A percentile compares a stretch with the other conserved stretches of the same genome.
phyloP scores from a whole-genome alignment of 2,888 invertebrate genomes.

The Caenorhabditis becei region DNA sequence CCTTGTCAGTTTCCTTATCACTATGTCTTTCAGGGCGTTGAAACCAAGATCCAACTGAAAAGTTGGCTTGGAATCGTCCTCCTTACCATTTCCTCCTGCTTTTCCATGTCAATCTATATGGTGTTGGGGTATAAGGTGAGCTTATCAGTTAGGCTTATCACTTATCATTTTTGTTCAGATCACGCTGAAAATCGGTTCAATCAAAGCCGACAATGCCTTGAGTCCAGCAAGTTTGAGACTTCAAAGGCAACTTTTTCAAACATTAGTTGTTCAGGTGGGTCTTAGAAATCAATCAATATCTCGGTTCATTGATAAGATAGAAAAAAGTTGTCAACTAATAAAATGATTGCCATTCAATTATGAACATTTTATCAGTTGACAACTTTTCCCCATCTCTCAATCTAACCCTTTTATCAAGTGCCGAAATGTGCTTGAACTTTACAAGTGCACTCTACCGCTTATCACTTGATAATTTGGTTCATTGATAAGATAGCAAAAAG shows the following conservation, averaged over 20 bases:
- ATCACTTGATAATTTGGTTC: too few species aligned
- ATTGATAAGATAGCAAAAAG: too few species aligned
- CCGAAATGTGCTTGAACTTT: too few species aligned
- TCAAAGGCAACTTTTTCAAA: conserved; percentile 27
- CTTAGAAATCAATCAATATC: not conserved
- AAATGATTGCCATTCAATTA: too few species aligned
- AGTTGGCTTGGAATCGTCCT: conserved; percentile 41
- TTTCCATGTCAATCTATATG: conserved; percentile 30
- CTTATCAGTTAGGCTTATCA: too few species aligned
- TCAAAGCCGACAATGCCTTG: conserved; percentile 9
- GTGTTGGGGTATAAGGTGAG: conserved; percentile 25
- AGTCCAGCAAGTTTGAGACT: conserved; percentile 14
- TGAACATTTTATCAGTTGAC: too few species aligned
- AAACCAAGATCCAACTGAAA: conserved; percentile 7
- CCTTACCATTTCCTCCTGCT: conserved; percentile 19
- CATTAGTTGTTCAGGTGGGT: conserved; percentile 26
- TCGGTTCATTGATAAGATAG: too few species aligned
- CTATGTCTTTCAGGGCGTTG: conserved; percentile 16
- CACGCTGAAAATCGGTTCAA: conserved; percentile 3
- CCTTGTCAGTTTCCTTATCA: too few species aligned
- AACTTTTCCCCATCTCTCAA: too few species aligned
- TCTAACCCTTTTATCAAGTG: too few species aligned
- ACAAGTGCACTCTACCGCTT: too few species aligned
- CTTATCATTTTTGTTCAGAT: conserved; percentile 1
- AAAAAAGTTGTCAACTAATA: too few species aligned